Evolutionary conservation across 2,113 vertebrate species (phyloP).

Genomic region (Ovis aries): ARS-UI_Ramb_v3.0 NC_056080.1:91147001-91147500

Average conservation of each 20-base stretch:
- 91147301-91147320: background rate
- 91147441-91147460: too few relatives aligned
- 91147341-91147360: accelerated
- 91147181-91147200: background rate
- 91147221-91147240: background rate
- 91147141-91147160: background rate
- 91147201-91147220: background rate
- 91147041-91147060: background rate
- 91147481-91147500: too few relatives aligned
- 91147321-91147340: accelerated
- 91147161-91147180: background rate
- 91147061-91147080: background rate
- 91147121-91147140: background rate
- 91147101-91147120: background rate
- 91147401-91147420: too few relatives aligned
- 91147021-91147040: background rate
- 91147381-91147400: too few relatives aligned
- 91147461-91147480: too few relatives aligned
- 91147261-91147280: background rate
- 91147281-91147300: background rate
- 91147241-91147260: background rate
- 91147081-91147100: background rate
- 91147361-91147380: too few relatives aligned
- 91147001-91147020: background rate
- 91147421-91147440: too few relatives aligned